Base-by-base conservation (phyloP, 2,888 invertebrate species). In the Electrophaes corylata region DNA sequence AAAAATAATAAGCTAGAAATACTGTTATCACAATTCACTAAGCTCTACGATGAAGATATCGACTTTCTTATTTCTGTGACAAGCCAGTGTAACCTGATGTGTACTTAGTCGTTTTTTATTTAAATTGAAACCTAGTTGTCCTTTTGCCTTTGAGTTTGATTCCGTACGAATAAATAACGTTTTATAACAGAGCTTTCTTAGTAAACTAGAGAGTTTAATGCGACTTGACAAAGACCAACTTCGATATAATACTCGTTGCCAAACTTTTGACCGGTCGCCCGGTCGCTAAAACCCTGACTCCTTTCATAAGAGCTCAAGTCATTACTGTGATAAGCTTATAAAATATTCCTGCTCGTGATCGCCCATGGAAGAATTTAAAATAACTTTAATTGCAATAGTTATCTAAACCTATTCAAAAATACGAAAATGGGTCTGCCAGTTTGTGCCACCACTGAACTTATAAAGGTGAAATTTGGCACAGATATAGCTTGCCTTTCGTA, bases 1-100 rank as follows among this genome's bases (percentile, higher is more conserved):
- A 64, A 68, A 75, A 72, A 73, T 74, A 72, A 72, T 75, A 75
- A 69, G 71, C 64, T 66, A 54, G 39, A 56, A 45, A 43, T 39
- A 51, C 52, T 49, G 6, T 8, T 14, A 40, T 29, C 46, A 20
- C 16, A 48, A 29, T 45, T 58, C 26, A 33, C 33, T 14, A 16
- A 33, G 45, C 12, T 45, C 29, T 26, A 26, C 19, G 31, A 43
- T 31, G 26, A 49, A 45, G 44, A 35, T 12, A 49, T 45, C 39
- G 20, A 40, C 16, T 58, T 52, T 41, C 31, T 40, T 54, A 54
- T 41, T 49, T 55, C 26, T 19, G 41, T 35, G n/a, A n/a, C n/a
- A n/a, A n/a, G n/a, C n/a, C n/a, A n/a, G n/a, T 41, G 35, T 8
- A 29, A 29, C 12, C 4, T 14, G 14, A 12, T 14, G 14, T 35